These are phyloP conservation scores for Mus pahari DNA, from an alignment of 2,113 vertebrate species.

Conservation along the genomic window DNA sequence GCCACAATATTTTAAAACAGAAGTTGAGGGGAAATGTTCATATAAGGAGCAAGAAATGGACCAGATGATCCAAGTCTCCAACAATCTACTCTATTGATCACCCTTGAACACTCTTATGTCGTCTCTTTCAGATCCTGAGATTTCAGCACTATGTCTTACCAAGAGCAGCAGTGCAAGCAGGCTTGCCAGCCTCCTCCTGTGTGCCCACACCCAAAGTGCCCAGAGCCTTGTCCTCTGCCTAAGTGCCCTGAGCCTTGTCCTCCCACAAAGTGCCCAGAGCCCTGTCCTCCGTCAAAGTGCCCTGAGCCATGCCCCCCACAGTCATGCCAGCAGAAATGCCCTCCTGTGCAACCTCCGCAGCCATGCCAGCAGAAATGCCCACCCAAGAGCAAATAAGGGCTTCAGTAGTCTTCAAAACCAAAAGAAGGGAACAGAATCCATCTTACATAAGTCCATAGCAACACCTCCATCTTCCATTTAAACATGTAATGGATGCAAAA, in stretches of 20 bases:
- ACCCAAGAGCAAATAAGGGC: constrained; percentile 58
- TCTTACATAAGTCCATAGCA: accelerated
- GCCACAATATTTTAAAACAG: background rate
- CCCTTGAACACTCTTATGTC: background rate
- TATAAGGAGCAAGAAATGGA: background rate
- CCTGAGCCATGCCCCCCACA: background rate
- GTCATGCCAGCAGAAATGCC: constrained; percentile 54
- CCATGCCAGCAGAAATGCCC: constrained; percentile 58
- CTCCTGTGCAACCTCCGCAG: constrained; percentile 8
- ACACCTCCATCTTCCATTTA: background rate
- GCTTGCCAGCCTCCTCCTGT: background rate
- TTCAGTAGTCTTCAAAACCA: background rate
- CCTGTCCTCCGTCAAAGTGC: background rate
- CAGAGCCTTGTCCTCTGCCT: too few species aligned
- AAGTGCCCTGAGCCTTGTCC: background rate
- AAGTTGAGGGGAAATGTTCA: accelerated
- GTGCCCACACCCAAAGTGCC: background rate
- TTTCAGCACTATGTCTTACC: background rate
- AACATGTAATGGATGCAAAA: background rate
- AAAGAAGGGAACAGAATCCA: background rate
- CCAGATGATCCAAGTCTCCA: background rate
- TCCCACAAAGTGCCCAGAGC: background rate
- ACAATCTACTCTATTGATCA: too few species aligned
- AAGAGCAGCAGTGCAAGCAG: background rate
- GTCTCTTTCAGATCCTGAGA: background rate